Evolutionary conservation across 2,888 invertebrate genomes (phyloP).

Genomic region (Formica aserva): DNA sequence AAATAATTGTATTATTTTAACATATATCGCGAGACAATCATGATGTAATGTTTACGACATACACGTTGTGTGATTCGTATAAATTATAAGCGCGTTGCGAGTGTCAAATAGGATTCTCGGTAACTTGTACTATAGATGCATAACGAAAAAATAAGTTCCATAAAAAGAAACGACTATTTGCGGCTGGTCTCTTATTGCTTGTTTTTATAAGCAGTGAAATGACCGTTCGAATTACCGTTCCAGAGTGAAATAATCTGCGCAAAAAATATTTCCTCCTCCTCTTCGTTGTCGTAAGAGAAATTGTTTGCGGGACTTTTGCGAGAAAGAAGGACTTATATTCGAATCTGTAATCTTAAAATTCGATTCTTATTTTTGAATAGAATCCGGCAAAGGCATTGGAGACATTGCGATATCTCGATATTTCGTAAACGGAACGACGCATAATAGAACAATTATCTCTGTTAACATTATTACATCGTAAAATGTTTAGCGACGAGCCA

Average conservation of each 20-base stretch:
- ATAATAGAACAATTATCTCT: slow-evolving; percentile 33
- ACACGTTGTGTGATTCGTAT: slow-evolving; percentile 68
- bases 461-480: neutral
- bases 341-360: slow-evolving; percentile 8
- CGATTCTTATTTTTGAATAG: neutral
- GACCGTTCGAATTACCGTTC: slow-evolving; percentile 59
- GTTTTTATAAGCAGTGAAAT: slow-evolving; percentile 67
- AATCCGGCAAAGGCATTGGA: neutral
- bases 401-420: slow-evolving; percentile 6
- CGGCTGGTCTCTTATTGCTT: slow-evolving; percentile 60
- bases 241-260: slow-evolving; percentile 68
- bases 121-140: slow-evolving; percentile 61
- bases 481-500: slow-evolving; percentile 9
- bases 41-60: slow-evolving; percentile 66
- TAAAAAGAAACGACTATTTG: slow-evolving; percentile 69
- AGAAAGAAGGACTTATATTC: slow-evolving; percentile 8
- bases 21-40: neutral
- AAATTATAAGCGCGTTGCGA: slow-evolving; percentile 64
- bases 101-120: slow-evolving; percentile 27
- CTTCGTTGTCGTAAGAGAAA: slow-evolving; percentile 59
- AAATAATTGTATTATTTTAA: neutral
- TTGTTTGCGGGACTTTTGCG: slow-evolving; percentile 57
- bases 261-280: slow-evolving; percentile 60
- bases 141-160: slow-evolving; percentile 69
- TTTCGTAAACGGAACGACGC: slow-evolving; percentile 1